phyloP scores from a whole-genome alignment of 2,888 invertebrate species.

The Pseudoips prasinana region DNA sequence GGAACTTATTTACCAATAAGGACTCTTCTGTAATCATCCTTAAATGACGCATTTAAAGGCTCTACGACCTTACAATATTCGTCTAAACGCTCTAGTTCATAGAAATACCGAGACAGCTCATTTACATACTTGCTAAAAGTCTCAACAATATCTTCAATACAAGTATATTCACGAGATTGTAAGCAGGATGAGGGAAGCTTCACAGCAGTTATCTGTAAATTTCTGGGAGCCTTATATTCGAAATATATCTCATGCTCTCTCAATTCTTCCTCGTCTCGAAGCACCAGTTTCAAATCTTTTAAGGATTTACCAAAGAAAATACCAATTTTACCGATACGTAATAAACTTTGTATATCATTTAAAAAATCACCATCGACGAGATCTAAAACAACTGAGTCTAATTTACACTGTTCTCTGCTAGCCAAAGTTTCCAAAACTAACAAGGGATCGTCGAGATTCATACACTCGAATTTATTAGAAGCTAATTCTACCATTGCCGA shows the following conservation, averaged over 20 bases:
- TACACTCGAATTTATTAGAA: not conserved
- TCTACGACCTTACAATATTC: constrained; percentile 58
- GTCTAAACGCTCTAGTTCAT: constrained; percentile 61
- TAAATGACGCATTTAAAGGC: constrained; percentile 55
- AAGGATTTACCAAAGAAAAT: constrained; percentile 63
- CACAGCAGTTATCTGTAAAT: constrained; percentile 41
- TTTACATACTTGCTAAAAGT: constrained; percentile 43
- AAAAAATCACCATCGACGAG: constrained; percentile 51
- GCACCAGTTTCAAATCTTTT: constrained; percentile 52
- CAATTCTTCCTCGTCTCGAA: constrained; percentile 42
- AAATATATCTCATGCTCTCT: constrained; percentile 57
- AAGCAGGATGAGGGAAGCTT: constrained; percentile 51
- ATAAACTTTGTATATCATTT: constrained; percentile 46
- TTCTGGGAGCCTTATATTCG: constrained; percentile 45
- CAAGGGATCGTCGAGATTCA: constrained; percentile 8
- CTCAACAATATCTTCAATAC: constrained; percentile 46
- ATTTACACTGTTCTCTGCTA: constrained; percentile 1
- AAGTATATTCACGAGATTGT: constrained; percentile 49
- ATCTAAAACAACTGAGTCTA: constrained; percentile 28
- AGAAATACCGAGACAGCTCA: constrained; percentile 52
- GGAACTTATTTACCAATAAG: constrained; percentile 55
- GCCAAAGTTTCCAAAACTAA: constrained; percentile 9
- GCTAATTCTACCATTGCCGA: constrained; percentile 1
- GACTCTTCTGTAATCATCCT: constrained; percentile 66
- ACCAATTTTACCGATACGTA: constrained; percentile 18